These are phyloP conservation scores for Catostylus mosaicus DNA, from an alignment of 30 jellyfish, hydroid and myxozoan genomes.

Conservation along the genomic window DNA sequence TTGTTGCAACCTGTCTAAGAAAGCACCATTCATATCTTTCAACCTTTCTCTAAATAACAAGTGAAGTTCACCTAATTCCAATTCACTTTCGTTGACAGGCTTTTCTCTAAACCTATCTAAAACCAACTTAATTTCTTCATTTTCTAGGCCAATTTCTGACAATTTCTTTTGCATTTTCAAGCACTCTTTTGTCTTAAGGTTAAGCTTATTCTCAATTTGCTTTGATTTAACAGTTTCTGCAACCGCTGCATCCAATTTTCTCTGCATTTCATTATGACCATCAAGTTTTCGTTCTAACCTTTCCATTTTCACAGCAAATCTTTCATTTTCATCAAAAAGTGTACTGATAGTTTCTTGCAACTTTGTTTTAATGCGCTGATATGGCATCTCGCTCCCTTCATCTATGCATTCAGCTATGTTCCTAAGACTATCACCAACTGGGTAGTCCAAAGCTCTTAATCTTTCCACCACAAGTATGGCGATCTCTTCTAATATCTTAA, in stretches of 20 bases:
- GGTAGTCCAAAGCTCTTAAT: background rate
- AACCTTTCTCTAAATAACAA: background rate
- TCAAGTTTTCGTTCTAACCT: background rate
- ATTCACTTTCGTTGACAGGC: background rate
- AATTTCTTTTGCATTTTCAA: background rate
- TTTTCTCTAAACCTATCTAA: background rate
- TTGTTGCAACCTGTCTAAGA: background rate
- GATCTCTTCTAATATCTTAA: background rate
- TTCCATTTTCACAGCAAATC: background rate
- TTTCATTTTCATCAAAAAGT: slow-evolving; percentile 1
- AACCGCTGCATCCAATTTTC: background rate
- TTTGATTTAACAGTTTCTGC: background rate
- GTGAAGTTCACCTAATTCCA: background rate
- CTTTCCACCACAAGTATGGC: background rate
- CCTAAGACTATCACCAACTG: background rate
- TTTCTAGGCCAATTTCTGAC: background rate
- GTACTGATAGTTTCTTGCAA: background rate
- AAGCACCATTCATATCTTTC: background rate
- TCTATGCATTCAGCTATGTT: background rate
- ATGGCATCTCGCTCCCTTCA: background rate
- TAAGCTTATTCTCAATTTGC: background rate
- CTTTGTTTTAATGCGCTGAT: background rate
- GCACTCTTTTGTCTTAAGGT: background rate
- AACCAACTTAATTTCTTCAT: background rate
- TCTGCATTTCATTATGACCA: background rate